Percentiles rank a stretch among this genome's conserved stretches.
These are phyloP conservation scores for Podarcis lilfordi DNA, from an alignment of 2,797 vertebrate species.

Conservation along the genomic window DNA sequence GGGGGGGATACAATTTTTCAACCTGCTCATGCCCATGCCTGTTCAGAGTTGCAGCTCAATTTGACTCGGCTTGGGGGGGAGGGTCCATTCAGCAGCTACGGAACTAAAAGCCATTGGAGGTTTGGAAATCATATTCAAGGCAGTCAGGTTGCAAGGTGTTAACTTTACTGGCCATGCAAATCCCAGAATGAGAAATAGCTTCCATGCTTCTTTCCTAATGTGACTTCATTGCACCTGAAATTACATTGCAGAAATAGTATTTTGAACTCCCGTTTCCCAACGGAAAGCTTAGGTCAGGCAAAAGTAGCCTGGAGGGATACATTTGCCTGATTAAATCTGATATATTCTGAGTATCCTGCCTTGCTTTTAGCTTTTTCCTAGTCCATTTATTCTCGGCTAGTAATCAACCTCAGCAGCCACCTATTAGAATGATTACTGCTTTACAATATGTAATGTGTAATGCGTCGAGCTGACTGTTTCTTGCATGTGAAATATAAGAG, in stretches of 20 bases:
- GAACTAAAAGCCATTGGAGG: conserved; percentile 9
- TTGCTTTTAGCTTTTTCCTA: conserved; percentile 42
- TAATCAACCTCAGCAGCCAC: conserved; percentile 62
- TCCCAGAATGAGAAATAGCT: conserved; percentile 38
- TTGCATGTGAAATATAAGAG: conserved; percentile 61
- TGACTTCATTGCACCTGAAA: conserved; percentile 61
- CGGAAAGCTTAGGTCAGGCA: conserved; percentile 59
- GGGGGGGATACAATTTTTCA: neutral
- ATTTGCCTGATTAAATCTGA: conserved; percentile 68
- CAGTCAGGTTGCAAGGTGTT: conserved; percentile 3
- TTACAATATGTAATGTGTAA: conserved; percentile 43
- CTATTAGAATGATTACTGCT: conserved; percentile 69
- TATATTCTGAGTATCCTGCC: conserved; percentile 55
- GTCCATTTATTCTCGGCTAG: conserved; percentile 58
- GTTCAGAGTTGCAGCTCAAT: conserved; percentile 32
- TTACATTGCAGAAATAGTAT: conserved; percentile 56
- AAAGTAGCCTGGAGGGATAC: conserved; percentile 60
- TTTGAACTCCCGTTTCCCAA: conserved; percentile 48
- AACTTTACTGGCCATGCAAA: conserved; percentile 51
- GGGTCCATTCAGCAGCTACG: neutral
- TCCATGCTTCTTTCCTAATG: conserved; percentile 51
- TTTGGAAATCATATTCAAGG: neutral
- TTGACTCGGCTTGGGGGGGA: conserved; percentile 17
- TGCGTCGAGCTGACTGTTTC: conserved; percentile 46
- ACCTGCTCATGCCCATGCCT: conserved; percentile 7